phyloP scores from a whole-genome alignment of 2,113 vertebrate species.

The Sphaerodactylus townsendi region DNA sequence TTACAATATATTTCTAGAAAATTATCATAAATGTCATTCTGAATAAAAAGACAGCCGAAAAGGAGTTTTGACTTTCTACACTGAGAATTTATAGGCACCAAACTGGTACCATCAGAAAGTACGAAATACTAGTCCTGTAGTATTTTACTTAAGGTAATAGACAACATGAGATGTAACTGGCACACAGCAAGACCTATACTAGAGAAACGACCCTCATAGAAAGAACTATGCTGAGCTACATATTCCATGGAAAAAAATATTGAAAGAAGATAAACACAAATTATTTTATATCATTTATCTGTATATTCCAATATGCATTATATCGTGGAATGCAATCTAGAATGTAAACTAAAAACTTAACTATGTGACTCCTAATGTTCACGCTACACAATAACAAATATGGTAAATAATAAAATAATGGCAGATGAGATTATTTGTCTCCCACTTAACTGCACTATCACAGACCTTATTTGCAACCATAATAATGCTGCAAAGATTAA shows the following conservation, averaged over 20 bases:
- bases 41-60: constrained; percentile 43
- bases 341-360: constrained; percentile 25
- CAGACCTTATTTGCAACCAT: constrained; percentile 28
- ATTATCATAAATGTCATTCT: constrained; percentile 55
- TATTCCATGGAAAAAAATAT: background rate
- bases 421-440: constrained; percentile 6
- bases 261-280: constrained; percentile 5
- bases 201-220: background rate
- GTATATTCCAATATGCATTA: background rate
- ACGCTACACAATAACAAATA: constrained; percentile 29
- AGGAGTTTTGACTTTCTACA: constrained; percentile 54
- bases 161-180: background rate
- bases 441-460: constrained; percentile 22
- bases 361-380: constrained; percentile 39
- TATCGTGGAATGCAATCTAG: constrained; percentile 21
- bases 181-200: constrained; percentile 25
- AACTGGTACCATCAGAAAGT: constrained; percentile 59
- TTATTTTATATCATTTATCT: background rate
- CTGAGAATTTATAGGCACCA: constrained; percentile 56
- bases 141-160: constrained; percentile 39
- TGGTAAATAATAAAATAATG: constrained; percentile 40
- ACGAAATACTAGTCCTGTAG: constrained; percentile 46
- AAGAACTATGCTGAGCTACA: background rate
- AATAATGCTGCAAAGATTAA: constrained; percentile 29
- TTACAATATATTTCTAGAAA: constrained; percentile 52